Conservation (phyloP, 2,888 invertebrate genomes). For the Autographa gamma region DNA sequence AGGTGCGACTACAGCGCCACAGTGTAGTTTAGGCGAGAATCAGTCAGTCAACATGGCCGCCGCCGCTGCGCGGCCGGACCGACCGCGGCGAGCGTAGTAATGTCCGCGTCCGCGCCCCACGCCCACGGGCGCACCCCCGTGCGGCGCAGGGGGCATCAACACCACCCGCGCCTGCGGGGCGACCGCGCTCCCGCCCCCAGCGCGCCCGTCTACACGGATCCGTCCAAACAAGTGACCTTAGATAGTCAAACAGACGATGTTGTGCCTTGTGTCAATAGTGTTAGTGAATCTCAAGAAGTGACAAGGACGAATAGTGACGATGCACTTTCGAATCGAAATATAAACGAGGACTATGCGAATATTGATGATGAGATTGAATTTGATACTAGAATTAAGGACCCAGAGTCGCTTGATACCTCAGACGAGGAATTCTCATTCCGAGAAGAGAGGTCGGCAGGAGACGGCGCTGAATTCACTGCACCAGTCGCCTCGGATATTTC, state of each 20-base stretch:
- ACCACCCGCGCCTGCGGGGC: constrained; percentile 92
- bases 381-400: constrained; percentile 74
- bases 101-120: constrained; percentile 90
- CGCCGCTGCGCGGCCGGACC: constrained; percentile 86
- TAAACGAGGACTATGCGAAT: constrained; percentile 78
- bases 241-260: constrained; percentile 82
- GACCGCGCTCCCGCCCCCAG: constrained; percentile 88
- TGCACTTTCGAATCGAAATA: constrained; percentile 87
- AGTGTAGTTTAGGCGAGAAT: constrained; percentile 67
- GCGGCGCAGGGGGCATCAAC: constrained; percentile 92
- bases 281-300: constrained; percentile 88
- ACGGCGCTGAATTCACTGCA: constrained; percentile 82
- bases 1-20: constrained; percentile 81
- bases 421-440: constrained; percentile 84
- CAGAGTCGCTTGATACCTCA: constrained; percentile 77
- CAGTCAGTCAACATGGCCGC: constrained; percentile 90
- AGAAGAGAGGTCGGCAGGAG: constrained; percentile 83
- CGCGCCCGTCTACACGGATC: constrained; percentile 71
- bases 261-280: constrained; percentile 89
- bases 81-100: constrained; percentile 83
- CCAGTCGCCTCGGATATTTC: constrained; percentile 75
- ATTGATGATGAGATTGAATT: constrained; percentile 81
- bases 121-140: constrained; percentile 89
- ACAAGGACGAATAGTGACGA: constrained; percentile 89
- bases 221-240: constrained; percentile 87